Evolutionary conservation across 2,888 invertebrate species (phyloP), one percentile per base, ranked within the genome.

Genomic region (Dexiosoma caninum): DNA sequence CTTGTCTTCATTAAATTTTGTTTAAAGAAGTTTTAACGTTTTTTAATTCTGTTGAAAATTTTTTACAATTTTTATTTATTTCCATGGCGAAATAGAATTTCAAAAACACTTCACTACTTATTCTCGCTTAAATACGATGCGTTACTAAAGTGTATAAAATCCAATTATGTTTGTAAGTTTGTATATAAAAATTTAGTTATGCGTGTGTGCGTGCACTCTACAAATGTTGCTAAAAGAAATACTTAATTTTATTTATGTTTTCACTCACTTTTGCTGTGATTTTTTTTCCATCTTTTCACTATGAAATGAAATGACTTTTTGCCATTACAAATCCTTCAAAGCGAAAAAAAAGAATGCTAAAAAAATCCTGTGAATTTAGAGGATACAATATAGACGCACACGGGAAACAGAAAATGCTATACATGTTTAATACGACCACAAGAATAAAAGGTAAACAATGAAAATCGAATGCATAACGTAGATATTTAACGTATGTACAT

Each of bases 221-320:
- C 60, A 72, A 78, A 64, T 64, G 62, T 69, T 44, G 27, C 19
- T 79, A 64, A 64, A 70, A 75, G 59, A 80, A 76, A 71, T 80
- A 66, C 76, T 80, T 80, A 76, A 80, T 80, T 80, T 80, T 72
- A 80, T 76, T 76, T 80, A 67, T 80, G 67, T 27, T 23, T 72
- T 67, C 4, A 6, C 55, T 67, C 27, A 69, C 57, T 42, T 46
- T 19, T 32, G 23, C 32, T 21, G 19, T 37, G 46, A 21, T 46
- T 66, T 67, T 60, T 44, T 46, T 51, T 16, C 37, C 27, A 40
- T 55, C 10, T 60, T 51, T 60, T 49, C 46, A 16, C 4, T 46
- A 23, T 67, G 57, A 49, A 57, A 75, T 51, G 57, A 66, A 57
- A 75, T 51, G 57, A 66, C 49, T 75, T 75, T 49, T 75, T 66